phyloP scores from a whole-genome alignment of 1,140 invertebrate species.

The Bombus waltoni region DNA sequence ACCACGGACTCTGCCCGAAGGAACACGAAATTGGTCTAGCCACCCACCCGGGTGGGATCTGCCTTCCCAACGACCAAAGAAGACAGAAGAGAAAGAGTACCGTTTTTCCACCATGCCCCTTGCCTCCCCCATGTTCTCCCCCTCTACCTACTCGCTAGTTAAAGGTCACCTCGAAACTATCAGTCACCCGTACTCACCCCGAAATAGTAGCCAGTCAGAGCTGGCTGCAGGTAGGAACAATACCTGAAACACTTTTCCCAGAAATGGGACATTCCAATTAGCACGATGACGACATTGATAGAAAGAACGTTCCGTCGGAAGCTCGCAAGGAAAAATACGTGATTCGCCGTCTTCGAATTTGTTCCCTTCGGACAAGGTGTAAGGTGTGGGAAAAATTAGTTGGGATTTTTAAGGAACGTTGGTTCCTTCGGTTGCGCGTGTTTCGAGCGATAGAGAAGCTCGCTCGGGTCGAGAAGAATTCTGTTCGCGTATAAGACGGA shows the following conservation, averaged over 20 bases:
- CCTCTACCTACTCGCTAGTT: neutral
- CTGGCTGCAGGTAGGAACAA: conserved; percentile 43
- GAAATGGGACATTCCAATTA: conserved; percentile 29
- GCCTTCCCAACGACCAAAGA: neutral
- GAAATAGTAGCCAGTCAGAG: conserved; percentile 6
- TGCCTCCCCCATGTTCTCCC: too few species aligned
- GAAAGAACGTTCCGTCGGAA: neutral
- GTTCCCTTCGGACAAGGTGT: neutral
- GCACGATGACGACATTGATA: conserved; percentile 31
- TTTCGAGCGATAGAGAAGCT: neutral
- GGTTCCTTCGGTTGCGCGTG: neutral
- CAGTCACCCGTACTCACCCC: conserved; percentile 16
- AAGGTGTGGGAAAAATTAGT: neutral
- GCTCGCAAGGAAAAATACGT: neutral
- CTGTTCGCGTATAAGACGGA: too few species aligned
- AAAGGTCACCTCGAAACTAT: conserved; percentile 47
- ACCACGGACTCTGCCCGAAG: conserved; percentile 62
- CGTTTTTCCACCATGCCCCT: conserved; percentile 23
- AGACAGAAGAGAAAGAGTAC: conserved; percentile 19
- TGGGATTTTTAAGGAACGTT: neutral
- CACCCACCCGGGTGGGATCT: conserved; percentile 27
- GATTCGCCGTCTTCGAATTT: neutral
- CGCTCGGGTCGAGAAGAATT: too few species aligned
- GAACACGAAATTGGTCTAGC: conserved; percentile 65
- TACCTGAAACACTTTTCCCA: conserved; percentile 56